Evolutionary conservation across 2,113 vertebrate species (phyloP), one percentile per base, ranked within the genome.

Genomic region (Pterocles gutturalis): DNA sequence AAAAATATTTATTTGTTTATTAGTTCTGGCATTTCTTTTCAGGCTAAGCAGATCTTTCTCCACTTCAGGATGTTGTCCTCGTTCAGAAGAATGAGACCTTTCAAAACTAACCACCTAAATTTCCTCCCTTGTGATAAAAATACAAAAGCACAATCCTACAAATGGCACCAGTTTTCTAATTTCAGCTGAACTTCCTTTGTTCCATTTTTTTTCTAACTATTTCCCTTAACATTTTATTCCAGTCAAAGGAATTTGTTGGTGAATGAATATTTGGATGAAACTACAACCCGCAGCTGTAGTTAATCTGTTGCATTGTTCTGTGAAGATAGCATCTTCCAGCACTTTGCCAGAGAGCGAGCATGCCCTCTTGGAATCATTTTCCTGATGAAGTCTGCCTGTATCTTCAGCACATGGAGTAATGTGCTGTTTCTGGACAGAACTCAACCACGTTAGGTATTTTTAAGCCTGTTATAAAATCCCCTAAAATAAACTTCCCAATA

Each of bases 381-480:
- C 29, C 20, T n/a, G 73, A 87, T 72, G 57, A 92, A 92, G 92
- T 57, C 72, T 93, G 91, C 57, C 61, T 76, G 0, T 71, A 82
- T 93, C 92, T 97, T 82, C 72, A 87, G 88, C 72, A 62, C 60
- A 71, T 4, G 25, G 69, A 71, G 65, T 75, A 92, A 96, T 66
- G 83, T 84, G 80, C 86, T 84, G 48, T 87, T 94, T 76, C 87
- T 93, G 92, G 94, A 93, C 25, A 38, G 28, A 89, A 87, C 61
- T 93, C 94, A 94, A 94, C 73, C 58, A 91, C 3, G 46, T 29
- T 75, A 87, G 75, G 88, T 94, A 95, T 96, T 96, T 94, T 83
- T 45, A 82, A 84, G 69, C 60, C 69, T 78, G 13, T 91, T 79
- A 75, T 87, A 94, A 95, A 95, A 72, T 89, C 69, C 31, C 33